Evolutionary conservation across 1,140 invertebrate species (phyloP).

Genomic region (Trichoplusia ni): DNA sequence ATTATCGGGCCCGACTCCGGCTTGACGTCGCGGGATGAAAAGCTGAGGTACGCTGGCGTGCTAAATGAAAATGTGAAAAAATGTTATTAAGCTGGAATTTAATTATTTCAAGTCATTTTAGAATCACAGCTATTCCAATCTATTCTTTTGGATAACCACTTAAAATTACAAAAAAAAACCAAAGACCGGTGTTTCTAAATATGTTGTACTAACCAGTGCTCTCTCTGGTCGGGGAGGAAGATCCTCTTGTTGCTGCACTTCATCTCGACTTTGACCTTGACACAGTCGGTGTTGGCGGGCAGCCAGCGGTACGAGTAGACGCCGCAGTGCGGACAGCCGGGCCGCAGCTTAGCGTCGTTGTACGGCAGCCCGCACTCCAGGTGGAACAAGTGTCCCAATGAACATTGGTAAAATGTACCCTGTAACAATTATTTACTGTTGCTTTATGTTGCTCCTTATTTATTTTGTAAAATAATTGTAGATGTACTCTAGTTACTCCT

Average conservation of each 20-base stretch:
- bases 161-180: too few relatives aligned
- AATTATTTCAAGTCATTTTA: too few relatives aligned
- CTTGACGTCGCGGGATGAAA: slow-evolving; percentile 44
- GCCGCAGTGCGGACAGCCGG: slow-evolving; percentile 90
- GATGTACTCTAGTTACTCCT: too few relatives aligned
- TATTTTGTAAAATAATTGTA: too few relatives aligned
- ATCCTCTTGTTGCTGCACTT: slow-evolving; percentile 60
- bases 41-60: slow-evolving; percentile 62
- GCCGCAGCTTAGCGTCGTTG: slow-evolving; percentile 38
- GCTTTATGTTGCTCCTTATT: too few relatives aligned
- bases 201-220: slow-evolving; percentile 53
- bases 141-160: too few relatives aligned
- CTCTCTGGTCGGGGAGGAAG: slow-evolving; percentile 67
- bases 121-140: too few relatives aligned
- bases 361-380: slow-evolving; percentile 85
- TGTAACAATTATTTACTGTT: too few relatives aligned
- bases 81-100: too few relatives aligned
- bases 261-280: slow-evolving; percentile 58
- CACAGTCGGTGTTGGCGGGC: slow-evolving; percentile 60
- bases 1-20: slow-evolving; percentile 53
- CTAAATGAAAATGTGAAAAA: slow-evolving; percentile 38
- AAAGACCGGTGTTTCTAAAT: too few relatives aligned
- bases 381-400: slow-evolving; percentile 87
- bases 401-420: slow-evolving; percentile 89
- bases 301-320: slow-evolving; percentile 79